Percentiles rank a stretch among this genome's conserved stretches.
Conservation (phyloP, 2,797 vertebrate genomes). For the Lophotriccus pileatus region DNA sequence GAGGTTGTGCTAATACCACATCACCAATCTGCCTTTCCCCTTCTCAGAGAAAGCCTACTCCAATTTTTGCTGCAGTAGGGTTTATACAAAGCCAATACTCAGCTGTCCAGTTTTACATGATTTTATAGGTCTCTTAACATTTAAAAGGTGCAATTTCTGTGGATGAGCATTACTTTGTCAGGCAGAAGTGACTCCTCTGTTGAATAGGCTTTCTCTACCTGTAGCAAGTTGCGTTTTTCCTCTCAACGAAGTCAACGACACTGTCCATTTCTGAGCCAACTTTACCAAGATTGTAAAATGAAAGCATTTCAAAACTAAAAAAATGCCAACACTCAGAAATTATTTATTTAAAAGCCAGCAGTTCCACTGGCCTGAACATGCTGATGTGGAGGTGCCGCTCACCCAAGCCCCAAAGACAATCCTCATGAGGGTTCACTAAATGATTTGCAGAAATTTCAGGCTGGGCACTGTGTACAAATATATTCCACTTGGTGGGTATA, state of each 20-base stretch:
- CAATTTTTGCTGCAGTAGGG: background rate
- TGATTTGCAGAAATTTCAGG: background rate
- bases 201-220: background rate
- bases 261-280: background rate
- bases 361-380: background rate
- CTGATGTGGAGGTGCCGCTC: background rate
- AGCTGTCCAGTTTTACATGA: background rate
- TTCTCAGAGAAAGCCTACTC: background rate
- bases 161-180: background rate
- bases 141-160: background rate
- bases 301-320: background rate
- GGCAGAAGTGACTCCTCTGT: background rate
- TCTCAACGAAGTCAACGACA: background rate
- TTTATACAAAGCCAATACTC: background rate
- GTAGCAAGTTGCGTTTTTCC: background rate
- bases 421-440: background rate
- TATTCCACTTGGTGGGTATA: background rate
- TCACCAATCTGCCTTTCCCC: background rate
- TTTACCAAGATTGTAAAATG: background rate
- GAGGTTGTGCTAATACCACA: background rate
- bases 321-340: background rate
- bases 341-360: background rate
- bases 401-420: background rate
- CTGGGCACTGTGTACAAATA: no score
- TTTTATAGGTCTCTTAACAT: background rate